A percentile compares a stretch with the other conserved stretches of the same genome.
These are phyloP conservation scores for Lophotis ruficrista DNA, from an alignment of 2,113 vertebrate species.

Conservation along the genomic window DNA sequence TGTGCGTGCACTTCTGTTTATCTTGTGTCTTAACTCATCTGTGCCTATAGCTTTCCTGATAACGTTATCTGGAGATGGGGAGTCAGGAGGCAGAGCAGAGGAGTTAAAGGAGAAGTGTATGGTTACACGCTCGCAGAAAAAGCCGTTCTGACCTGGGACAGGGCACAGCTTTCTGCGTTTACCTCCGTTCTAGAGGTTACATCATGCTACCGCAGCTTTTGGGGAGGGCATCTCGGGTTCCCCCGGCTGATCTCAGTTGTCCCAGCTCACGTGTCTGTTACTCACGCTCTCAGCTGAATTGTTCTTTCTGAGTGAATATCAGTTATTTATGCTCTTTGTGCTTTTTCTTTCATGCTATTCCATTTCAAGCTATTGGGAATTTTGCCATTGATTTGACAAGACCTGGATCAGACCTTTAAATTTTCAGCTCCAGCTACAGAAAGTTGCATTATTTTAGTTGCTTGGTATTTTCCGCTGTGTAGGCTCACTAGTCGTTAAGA, in stretches of 20 bases:
- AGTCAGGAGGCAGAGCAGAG: not conserved
- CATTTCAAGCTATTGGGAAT: not conserved
- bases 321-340: not conserved
- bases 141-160: not conserved
- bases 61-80: accelerated
- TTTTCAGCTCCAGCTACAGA: not conserved
- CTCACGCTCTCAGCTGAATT: not conserved
- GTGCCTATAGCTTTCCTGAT: not conserved
- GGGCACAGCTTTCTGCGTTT: not conserved
- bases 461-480: not conserved
- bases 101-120: not conserved
- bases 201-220: not conserved
- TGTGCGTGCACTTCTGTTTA: accelerated
- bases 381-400: not conserved
- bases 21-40: not conserved
- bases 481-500: accelerated
- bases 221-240: not conserved
- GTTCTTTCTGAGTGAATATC: not conserved
- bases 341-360: not conserved
- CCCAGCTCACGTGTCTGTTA: not conserved
- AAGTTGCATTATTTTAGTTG: not conserved
- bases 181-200: not conserved
- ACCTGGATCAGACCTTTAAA: not conserved
- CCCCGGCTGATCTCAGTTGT: not conserved
- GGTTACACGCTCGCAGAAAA: not conserved